phyloP scores from a whole-genome alignment of 2,113 vertebrate genomes.

The Alexandromys fortis region DNA sequence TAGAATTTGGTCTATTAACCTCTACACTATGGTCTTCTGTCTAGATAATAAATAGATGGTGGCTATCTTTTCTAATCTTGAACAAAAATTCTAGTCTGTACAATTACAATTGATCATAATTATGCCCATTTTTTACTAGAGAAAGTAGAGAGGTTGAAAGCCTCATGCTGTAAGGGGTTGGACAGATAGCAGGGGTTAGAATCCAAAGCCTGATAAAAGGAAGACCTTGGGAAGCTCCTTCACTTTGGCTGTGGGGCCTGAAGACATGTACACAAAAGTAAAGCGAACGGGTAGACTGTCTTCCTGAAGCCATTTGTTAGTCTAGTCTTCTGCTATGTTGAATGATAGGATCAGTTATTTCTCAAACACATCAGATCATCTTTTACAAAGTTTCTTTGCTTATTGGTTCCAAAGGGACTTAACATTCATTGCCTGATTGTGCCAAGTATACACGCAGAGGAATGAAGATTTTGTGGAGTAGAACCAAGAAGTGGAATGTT shows the following conservation, averaged over 20 bases:
- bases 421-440: background rate
- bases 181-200: background rate
- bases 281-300: background rate
- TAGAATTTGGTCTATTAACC: background rate
- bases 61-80: background rate
- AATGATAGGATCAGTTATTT: background rate
- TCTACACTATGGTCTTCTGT: background rate
- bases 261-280: background rate
- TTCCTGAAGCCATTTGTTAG: background rate
- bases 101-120: background rate
- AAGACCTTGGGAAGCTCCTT: background rate
- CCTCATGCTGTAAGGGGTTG: background rate
- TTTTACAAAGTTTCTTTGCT: background rate
- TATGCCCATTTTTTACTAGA: background rate
- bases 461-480: background rate
- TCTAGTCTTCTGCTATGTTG: background rate
- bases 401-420: background rate
- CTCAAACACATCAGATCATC: background rate
- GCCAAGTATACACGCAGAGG: background rate
- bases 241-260: background rate
- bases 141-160: background rate
- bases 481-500: background rate
- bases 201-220: background rate
- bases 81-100: conserved; percentile 2
- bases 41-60: background rate